Base-by-base conservation (phyloP, 2,888 invertebrate genomes). In the Rugalucina vietnamica region DNA sequence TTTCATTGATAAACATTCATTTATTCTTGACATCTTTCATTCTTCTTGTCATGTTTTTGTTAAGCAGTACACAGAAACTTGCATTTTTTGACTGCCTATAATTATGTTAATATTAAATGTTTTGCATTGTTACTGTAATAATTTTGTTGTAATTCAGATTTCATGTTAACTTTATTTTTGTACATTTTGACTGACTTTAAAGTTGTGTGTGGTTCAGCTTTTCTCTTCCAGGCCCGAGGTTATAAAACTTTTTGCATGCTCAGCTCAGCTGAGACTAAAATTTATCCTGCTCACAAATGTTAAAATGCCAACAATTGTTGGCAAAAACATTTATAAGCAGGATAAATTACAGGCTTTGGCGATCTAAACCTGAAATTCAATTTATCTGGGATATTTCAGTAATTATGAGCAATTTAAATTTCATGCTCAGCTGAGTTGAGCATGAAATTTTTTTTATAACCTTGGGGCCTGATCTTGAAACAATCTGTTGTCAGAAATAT, bases 101-200 rank as follows among this genome's bases (percentile, higher is more conserved):
- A 54, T 54, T 8, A 65, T 65, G 65, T 65, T 65, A 34, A 34
- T 65, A 65, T 65, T 65, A 34, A 65, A 34, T 65, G 65, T 65
- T 54, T 65, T 32, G 65, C 65, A 65, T 65, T 65, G 65, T 65
- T 65, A 34, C 65, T 34, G 65, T 65, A 65, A 65, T 34, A 65
- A 65, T 5, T 60, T 34, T 65, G 29, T 65, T 34, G 65, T 65
- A 65, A 34, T 34, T 65, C 65, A 65, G 65, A 65, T 65, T 65
- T 65, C 34, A 29, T 65, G 65, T 65, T 65, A 65, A 29, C 65
- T 65, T 65, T 65, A 65, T 65, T 65, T 65, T 65, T 65, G 65
- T 65, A 65, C 65, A 65, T 34, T 65, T 34, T 65, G 65, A 65
- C 65, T 65, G 65, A 65, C 65, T 32, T 65, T 34, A 65, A n/a